Evolutionary conservation across 2,797 vertebrate genomes (phyloP).

Genomic region (Labeo calbasu): DNA sequence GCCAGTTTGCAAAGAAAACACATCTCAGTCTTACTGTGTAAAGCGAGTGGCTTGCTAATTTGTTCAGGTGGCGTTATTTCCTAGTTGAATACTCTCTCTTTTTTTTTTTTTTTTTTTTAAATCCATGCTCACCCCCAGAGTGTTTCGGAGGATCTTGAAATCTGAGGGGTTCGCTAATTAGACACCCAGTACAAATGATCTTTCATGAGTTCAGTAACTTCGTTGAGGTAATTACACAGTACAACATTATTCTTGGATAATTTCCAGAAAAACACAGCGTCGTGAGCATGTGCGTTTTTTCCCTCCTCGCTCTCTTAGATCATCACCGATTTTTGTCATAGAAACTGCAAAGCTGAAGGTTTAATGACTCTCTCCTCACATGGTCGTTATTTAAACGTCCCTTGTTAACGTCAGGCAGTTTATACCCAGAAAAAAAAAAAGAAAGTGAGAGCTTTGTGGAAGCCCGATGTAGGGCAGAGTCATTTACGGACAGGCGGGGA

Average conservation of each 20-base stretch:
- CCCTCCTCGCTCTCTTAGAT: conserved; percentile 47
- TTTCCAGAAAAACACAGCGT: conserved; percentile 80
- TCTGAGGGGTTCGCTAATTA: conserved; percentile 85
- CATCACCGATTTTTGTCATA: conserved; percentile 60
- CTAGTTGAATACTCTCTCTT: conserved; percentile 62
- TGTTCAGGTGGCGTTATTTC: conserved; percentile 46
- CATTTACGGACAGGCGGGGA: conserved; percentile 39
- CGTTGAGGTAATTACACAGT: conserved; percentile 82
- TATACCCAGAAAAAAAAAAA: conserved; percentile 41
- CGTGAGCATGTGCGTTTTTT: conserved; percentile 67
- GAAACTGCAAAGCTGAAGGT: conserved; percentile 61
- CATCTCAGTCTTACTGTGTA: conserved; percentile 30
- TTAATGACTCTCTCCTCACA: conserved; percentile 60
- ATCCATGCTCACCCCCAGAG: conserved; percentile 73
- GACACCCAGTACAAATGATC: conserved; percentile 84
- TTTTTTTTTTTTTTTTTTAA: conserved; percentile 40
- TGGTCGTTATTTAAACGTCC: conserved; percentile 62
- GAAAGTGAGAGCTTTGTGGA: conserved; percentile 17
- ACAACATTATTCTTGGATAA: conserved; percentile 82
- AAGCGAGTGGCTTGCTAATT: conserved; percentile 20
- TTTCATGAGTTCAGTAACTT: conserved; percentile 82
- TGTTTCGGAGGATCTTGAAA: conserved; percentile 75
- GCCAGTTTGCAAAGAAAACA: conserved; percentile 46
- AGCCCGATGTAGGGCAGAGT: conserved; percentile 9
- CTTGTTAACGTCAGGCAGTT: conserved; percentile 60